phyloP scores from a whole-genome alignment of 2,888 invertebrate species.

The Panorpa germanica region DNA sequence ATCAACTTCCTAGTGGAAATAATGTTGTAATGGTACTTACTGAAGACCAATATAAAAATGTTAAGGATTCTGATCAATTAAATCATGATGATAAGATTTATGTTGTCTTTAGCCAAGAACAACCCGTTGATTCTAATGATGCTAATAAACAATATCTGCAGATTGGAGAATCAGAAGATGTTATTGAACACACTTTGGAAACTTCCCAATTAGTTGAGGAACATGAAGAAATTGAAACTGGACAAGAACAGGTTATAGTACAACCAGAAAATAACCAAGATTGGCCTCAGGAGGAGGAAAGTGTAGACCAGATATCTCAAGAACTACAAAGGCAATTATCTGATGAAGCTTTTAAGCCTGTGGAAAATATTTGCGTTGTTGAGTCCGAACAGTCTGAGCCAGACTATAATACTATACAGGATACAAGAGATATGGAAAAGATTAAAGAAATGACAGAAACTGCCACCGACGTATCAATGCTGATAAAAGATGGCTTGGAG shows the following conservation, averaged over 20 bases:
- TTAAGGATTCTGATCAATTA: neutral
- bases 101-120: slow-evolving; percentile 10
- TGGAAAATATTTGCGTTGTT: neutral
- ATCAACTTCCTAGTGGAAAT: slow-evolving; percentile 15
- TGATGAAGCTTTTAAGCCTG: neutral
- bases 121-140: slow-evolving; percentile 16
- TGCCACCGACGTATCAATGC: neutral
- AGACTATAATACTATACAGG: too few species aligned
- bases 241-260: neutral
- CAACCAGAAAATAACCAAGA: slow-evolving; percentile 8
- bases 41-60: slow-evolving; percentile 13
- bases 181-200: neutral
- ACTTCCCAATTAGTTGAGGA: slow-evolving; percentile 15
- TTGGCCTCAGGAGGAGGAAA: slow-evolving; percentile 7
- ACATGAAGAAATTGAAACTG: slow-evolving; percentile 11
- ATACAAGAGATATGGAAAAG: too few species aligned
- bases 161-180: neutral
- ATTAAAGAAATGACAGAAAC: slow-evolving; percentile 16
- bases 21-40: slow-evolving; percentile 23
- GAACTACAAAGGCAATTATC: slow-evolving; percentile 2
- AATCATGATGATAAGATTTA: slow-evolving; percentile 11
- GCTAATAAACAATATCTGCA: slow-evolving; percentile 13
- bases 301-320: slow-evolving; percentile 1
- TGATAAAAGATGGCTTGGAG: too few species aligned
- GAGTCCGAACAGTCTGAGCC: neutral